Base-by-base conservation (phyloP, 2,888 invertebrate species). In the Limenitis camilla region DNA sequence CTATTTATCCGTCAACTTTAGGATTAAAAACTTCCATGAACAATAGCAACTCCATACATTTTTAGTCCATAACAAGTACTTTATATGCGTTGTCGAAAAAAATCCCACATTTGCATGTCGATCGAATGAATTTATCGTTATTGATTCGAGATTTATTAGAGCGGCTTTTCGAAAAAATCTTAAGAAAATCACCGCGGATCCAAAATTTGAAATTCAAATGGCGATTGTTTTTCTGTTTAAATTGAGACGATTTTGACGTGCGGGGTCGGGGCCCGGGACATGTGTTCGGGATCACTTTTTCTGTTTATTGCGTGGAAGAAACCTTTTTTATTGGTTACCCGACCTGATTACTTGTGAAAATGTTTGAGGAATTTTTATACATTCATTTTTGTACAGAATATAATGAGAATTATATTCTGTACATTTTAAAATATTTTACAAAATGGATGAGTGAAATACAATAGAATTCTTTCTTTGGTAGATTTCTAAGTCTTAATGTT, bases 51-150 rank as follows among this genome's bases (percentile, higher is more conserved):
- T 82, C 81, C 45, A 76, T 56, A 39, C 50, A 46, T 62, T 66
- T 65, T 53, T 56, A 57, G 56, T 65, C 61, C 65, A 60, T 63
- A 74, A 75, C 71, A 74, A 80, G 77, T 76, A 71, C 74, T 70
- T 65, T 72, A 74, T 74, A 73, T 61, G 57, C 67, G 73, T 69
- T 76, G 74, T 75, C 74, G 74, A 83, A 86, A 85, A 83, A 84
- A 81, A n/a, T n/a, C 76, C 68, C 65, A 75, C 86, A 86, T 87
- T 87, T 86, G 85, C 87, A 87, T 87, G 87, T 84, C 87, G 82
- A 86, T 84, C 77, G 66, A 86, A 87, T 86, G 86, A 87, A 87
- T 87, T 87, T 87, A 87, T 87, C 68, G 86, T 87, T 87, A 87
- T 87, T 86, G 85, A 81, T 61, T 61, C 58, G 67, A 81, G 87